Evolutionary conservation across 1,140 invertebrate genomes (phyloP).

Genomic region (Drosophila trapezifrons): DNA sequence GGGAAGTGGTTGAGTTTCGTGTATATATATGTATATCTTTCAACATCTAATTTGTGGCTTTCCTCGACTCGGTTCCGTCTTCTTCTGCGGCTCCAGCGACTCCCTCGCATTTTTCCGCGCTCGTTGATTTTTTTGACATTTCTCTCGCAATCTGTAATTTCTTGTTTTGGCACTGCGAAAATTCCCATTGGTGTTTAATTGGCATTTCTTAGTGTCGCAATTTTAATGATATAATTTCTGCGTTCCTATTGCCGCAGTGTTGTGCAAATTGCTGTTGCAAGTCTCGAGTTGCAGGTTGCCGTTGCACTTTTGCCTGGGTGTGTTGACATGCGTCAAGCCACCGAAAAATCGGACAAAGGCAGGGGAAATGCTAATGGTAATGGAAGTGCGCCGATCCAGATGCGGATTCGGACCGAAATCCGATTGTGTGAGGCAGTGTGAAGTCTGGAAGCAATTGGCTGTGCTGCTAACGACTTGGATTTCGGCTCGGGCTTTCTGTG

Average conservation of each 20-base stretch:
- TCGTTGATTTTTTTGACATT: conserved; percentile 49
- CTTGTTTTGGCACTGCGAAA: conserved; percentile 36
- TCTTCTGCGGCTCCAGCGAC: conserved; percentile 5
- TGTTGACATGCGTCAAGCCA: conserved; percentile 62
- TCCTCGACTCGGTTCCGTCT: conserved; percentile 56
- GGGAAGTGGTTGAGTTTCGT: conserved; percentile 29
- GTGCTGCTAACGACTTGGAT: conserved; percentile 49
- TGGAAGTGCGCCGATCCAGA: conserved; percentile 30
- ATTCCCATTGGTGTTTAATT: conserved; percentile 70
- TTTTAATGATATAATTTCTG: conserved; percentile 66
- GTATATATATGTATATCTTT: conserved; percentile 47
- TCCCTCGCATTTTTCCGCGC: conserved; percentile 33
- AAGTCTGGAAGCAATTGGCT: conserved; percentile 42
- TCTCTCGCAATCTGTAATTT: conserved; percentile 46
- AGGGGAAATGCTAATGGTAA: conserved; percentile 39
- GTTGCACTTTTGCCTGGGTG: conserved; percentile 43
- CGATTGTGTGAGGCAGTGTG: conserved; percentile 13
- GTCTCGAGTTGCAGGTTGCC: conserved; percentile 27
- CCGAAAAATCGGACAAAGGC: conserved; percentile 48
- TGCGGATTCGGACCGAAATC: conserved; percentile 6
- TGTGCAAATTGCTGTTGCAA: conserved; percentile 48
- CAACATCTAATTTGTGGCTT: conserved; percentile 75
- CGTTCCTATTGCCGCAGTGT: neutral
- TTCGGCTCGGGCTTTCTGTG: conserved; percentile 17
- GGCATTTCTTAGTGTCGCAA: conserved; percentile 64